Evolutionary conservation across 2,113 vertebrate species (phyloP), one percentile per base, ranked within the genome.

Genomic region (Hippocampus barbouri): DNA sequence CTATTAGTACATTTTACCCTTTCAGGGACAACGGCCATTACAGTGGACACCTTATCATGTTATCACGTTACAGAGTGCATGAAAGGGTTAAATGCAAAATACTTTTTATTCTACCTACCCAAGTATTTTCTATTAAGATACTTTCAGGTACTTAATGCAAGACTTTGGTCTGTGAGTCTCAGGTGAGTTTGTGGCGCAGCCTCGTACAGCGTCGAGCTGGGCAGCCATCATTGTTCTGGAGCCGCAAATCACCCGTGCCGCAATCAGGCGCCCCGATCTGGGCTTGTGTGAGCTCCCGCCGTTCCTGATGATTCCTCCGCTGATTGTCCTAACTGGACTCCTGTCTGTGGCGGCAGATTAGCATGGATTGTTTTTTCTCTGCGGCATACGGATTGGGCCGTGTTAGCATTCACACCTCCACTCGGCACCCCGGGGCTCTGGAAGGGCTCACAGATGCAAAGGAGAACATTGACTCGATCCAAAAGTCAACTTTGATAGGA

Each of bases 311-410:
- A 93, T 91, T 91, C 90, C 84, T 79, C 81, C 84, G 25, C 91
- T 93, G 92, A 93, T 93, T 92, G 91, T 86, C 66, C 90, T 92
- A 92, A 92, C 92, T 90, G 90, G 90, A 90, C 90, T 91, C 89
- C 89, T 91, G 86, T 92, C 89, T 91, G 82, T 86, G 89, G 83
- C 54, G 71, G 79, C 74, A 84, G 84, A 93, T 93, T 92, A 92
- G 87, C 90, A 88, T 86, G 89, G 76, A 91, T 92, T 92, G 89
- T 92, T 92, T 91, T 86, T 91, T 88, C 88, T 83, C 79, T 76
- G 85, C 63, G 85, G 86, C 83, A 84, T 78, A 90, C 79, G 85
- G 89, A 91, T 90, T 84, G 89, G 81, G 81, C 72, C 47, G 64
- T 69, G 77, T 87, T 90, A 90, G 86, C 89, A 88, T 91, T 90